phyloP scores from a whole-genome alignment of 2,888 invertebrate genomes.

The Parthenolecanium corni region DNA sequence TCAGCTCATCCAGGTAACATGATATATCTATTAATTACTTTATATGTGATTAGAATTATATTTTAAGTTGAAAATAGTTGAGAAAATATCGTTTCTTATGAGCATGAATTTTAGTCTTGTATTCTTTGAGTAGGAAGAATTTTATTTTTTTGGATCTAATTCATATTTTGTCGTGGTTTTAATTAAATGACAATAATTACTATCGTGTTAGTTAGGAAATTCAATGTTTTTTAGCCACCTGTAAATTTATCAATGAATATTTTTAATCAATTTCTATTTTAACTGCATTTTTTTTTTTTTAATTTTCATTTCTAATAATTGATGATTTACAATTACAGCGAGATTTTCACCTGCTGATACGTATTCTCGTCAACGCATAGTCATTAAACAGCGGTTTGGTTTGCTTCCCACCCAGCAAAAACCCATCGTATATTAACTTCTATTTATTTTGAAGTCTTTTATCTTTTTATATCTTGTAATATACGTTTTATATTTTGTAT shows the following conservation, averaged over 20 bases:
- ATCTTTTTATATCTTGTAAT: not conserved
- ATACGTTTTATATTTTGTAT: not conserved
- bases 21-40: not conserved
- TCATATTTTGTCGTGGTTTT: too few species aligned
- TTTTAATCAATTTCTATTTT: not conserved
- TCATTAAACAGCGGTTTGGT: constrained; percentile 78
- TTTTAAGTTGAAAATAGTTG: too few species aligned
- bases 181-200: too few species aligned
- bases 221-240: too few species aligned
- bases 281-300: not conserved
- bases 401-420: constrained; percentile 75
- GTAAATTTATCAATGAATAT: too few species aligned
- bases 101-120: too few species aligned
- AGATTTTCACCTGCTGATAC: constrained; percentile 93
- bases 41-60: not conserved
- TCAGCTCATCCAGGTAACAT: constrained; percentile 74
- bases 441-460: not conserved
- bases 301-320: not conserved
- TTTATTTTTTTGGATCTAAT: too few species aligned
- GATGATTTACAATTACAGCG: constrained; percentile 47
- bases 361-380: constrained; percentile 77
- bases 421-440: constrained; percentile 50
- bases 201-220: too few species aligned
- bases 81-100: too few species aligned
- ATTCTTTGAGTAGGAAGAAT: too few species aligned